These are phyloP conservation scores for Zoanthus sociatus DNA, from an alignment of 92 coral and sea anemone genomes.

Conservation along the genomic window DNA sequence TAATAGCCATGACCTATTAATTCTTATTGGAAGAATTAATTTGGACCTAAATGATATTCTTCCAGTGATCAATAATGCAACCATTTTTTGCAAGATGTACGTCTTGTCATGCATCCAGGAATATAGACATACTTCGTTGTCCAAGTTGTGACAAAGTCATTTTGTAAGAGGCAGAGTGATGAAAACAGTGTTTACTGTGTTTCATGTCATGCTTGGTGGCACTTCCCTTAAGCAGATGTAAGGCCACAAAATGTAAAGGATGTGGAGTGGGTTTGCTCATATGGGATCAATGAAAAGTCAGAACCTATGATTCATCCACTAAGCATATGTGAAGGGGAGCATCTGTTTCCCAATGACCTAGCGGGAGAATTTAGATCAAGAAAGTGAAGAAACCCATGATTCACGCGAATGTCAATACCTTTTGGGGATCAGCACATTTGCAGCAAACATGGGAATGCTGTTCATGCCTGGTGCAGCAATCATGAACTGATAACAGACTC, in stretches of 20 bases:
- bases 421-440: too few relatives aligned
- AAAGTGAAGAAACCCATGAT: slow-evolving; percentile 7
- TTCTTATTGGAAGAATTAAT: slow-evolving; percentile 8
- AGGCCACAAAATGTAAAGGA: slow-evolving; percentile 18
- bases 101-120: slow-evolving; percentile 9
- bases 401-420: neutral
- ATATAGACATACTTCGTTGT: slow-evolving; percentile 4
- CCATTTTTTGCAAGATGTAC: neutral
- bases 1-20: neutral
- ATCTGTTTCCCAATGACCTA: neutral
- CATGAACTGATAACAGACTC: too few relatives aligned
- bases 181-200: slow-evolving; percentile 19
- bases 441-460: too few relatives aligned
- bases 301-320: neutral
- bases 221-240: slow-evolving; percentile 20
- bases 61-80: neutral
- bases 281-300: slow-evolving; percentile 7
- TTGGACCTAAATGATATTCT: slow-evolving; percentile 3
- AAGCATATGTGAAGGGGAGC: slow-evolving; percentile 1
- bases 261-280: slow-evolving; percentile 17
- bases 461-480: too few relatives aligned
- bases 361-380: neutral
- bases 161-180: neutral
- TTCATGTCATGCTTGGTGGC: slow-evolving; percentile 25
- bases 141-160: neutral